Conservation (phyloP, 2,113 vertebrate genomes). For the Oreochromis aureus region DNA sequence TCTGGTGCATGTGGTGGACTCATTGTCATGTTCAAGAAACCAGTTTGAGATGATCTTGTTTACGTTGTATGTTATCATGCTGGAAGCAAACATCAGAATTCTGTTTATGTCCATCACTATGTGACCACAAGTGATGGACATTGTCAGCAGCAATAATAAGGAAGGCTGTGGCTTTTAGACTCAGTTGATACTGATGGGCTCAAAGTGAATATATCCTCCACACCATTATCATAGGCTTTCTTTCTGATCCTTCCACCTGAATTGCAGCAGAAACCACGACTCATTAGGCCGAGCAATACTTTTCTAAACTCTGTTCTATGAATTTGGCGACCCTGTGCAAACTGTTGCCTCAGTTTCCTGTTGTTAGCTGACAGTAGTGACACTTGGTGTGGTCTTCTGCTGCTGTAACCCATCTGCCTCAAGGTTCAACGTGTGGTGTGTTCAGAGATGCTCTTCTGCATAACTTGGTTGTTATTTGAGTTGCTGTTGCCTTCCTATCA, state of each 20-base stretch:
- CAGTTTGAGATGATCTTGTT: neutral
- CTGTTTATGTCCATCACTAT: neutral
- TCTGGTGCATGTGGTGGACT: neutral
- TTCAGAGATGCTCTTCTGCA: neutral
- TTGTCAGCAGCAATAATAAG: neutral
- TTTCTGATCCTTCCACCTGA: too few species aligned
- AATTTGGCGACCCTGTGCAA: too few species aligned
- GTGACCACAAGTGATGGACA: neutral
- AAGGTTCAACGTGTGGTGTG: neutral
- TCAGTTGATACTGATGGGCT: neutral
- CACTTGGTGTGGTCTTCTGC: neutral
- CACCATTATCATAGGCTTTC: too few species aligned
- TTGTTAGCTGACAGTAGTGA: too few species aligned
- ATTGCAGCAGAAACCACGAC: too few species aligned
- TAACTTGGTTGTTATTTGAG: neutral
- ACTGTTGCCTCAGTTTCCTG: too few species aligned
- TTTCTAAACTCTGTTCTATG: too few species aligned
- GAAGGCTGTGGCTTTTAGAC: neutral
- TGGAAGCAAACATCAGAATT: neutral
- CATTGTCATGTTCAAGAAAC: neutral
- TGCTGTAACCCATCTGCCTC: neutral
- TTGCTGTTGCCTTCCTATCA: neutral
- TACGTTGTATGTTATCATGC: neutral
- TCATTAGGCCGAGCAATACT: too few species aligned
- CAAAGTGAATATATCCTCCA: neutral